These are phyloP conservation scores for Morelia viridis DNA, from an alignment of 2,797 vertebrate genomes.

Conservation along the genomic window DNA sequence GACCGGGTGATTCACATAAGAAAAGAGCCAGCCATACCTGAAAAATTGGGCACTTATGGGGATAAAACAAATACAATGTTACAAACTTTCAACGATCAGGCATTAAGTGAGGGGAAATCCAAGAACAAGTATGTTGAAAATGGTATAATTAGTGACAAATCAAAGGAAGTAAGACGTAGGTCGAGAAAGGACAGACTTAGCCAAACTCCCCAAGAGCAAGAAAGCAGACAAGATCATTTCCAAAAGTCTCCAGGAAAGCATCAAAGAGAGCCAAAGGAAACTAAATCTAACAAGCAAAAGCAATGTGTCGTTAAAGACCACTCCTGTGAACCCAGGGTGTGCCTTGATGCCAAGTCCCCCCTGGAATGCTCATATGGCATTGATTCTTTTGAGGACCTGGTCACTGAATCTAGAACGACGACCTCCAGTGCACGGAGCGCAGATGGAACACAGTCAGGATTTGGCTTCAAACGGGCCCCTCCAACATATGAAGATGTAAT, in stretches of 20 bases:
- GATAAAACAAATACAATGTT: constrained; percentile 69
- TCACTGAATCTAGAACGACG: constrained; percentile 70
- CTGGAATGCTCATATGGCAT: constrained; percentile 76
- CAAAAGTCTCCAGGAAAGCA: constrained; percentile 68
- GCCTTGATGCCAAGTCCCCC: constrained; percentile 75
- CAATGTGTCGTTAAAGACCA: constrained; percentile 62
- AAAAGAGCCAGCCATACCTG: constrained; percentile 77
- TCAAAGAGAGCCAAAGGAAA: constrained; percentile 67
- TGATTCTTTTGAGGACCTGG: constrained; percentile 77
- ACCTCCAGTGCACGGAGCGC: constrained; percentile 71
- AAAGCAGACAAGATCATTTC: constrained; percentile 73
- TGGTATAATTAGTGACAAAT: constrained; percentile 71
- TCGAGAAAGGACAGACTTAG: constrained; percentile 74
- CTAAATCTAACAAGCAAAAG: constrained; percentile 40
- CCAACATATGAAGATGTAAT: constrained; percentile 91
- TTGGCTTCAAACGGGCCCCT: constrained; percentile 71
- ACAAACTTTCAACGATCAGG: constrained; percentile 68
- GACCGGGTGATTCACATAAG: constrained; percentile 72
- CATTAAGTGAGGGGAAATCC: constrained; percentile 78
- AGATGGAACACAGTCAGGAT: constrained; percentile 69
- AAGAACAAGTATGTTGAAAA: constrained; percentile 82
- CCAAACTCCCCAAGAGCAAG: constrained; percentile 50
- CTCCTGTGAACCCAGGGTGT: constrained; percentile 65
- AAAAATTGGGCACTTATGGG: constrained; percentile 76
- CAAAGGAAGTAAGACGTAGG: constrained; percentile 69